Evolutionary conservation across 2,113 vertebrate species (phyloP).

Genomic region (Salvelinus alpinus): DNA sequence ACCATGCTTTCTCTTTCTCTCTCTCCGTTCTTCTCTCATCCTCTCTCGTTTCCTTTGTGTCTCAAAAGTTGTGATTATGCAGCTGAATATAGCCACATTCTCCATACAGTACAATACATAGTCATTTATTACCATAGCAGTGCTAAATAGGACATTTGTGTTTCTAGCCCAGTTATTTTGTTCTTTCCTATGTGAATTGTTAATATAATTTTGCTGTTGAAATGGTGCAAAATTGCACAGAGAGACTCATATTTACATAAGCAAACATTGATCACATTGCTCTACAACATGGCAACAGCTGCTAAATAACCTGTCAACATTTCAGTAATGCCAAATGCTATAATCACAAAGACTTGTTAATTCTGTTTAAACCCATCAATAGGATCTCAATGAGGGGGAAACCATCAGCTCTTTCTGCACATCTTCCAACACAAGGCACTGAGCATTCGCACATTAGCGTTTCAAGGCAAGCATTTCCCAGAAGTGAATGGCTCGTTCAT

Average conservation of each 20-base stretch:
- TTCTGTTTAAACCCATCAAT: not conserved
- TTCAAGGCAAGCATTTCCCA: conserved; percentile 38
- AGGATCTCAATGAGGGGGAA: not conserved
- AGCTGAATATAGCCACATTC: no score
- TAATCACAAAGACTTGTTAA: not conserved
- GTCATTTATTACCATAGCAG: not conserved
- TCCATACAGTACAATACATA: no score
- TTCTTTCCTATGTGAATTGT: not conserved
- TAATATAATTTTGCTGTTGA: not conserved
- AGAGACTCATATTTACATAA: not conserved
- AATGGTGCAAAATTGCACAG: not conserved
- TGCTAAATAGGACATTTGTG: not conserved
- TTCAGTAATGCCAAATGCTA: not conserved
- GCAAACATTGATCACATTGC: not conserved
- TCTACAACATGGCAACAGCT: not conserved
- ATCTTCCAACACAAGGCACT: conserved; percentile 40
- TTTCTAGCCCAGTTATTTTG: not conserved
- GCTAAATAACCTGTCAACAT: not conserved
- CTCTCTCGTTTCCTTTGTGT: no score
- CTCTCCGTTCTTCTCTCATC: no score
- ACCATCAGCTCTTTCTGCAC: conserved; percentile 20
- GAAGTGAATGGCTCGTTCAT: conserved; percentile 59
- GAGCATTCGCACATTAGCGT: conserved; percentile 39
- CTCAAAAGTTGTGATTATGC: no score
- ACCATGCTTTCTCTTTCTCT: not conserved